phyloP scores from a whole-genome alignment of 2,888 invertebrate genomes.

The Erpobdella octoculata region DNA sequence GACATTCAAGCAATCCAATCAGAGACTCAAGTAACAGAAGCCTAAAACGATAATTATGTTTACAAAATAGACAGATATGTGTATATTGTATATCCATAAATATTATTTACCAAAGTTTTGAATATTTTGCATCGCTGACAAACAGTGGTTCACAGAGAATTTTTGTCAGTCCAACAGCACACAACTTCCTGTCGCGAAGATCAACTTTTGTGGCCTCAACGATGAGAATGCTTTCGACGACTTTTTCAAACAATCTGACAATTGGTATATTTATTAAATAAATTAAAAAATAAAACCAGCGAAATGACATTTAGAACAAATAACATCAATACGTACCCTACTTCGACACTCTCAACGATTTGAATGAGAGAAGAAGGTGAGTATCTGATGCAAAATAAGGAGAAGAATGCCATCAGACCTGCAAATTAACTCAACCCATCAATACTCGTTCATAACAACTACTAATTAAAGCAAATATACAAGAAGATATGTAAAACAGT shows the following conservation, averaged over 20 bases:
- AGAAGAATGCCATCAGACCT: slow-evolving; percentile 79
- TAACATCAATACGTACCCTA: slow-evolving; percentile 58
- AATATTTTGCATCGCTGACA: slow-evolving; percentile 64
- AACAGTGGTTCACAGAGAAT: slow-evolving; percentile 69
- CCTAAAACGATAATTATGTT: neutral
- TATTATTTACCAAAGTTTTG: slow-evolving; percentile 52
- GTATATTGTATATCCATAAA: neutral
- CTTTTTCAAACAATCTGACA: slow-evolving; percentile 85
- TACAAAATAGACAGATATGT: neutral
- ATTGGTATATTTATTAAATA: neutral
- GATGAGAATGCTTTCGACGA: slow-evolving; percentile 77
- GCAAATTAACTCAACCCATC: slow-evolving; percentile 25
- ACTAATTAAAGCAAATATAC: neutral
- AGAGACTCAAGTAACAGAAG: neutral
- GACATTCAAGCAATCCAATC: neutral
- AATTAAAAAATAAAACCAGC: neutral
- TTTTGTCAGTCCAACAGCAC: slow-evolving; percentile 79
- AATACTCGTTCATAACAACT: neutral
- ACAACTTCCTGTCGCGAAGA: slow-evolving; percentile 74
- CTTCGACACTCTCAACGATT: slow-evolving; percentile 76
- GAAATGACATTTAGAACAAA: no score
- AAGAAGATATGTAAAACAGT: neutral
- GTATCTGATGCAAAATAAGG: slow-evolving; percentile 73
- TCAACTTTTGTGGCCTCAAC: slow-evolving; percentile 81
- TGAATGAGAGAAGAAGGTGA: slow-evolving; percentile 68